Evolutionary conservation across 2,113 vertebrate genomes (phyloP), one percentile per base, ranked within the genome.

Genomic region (Labrus mixtus): DNA sequence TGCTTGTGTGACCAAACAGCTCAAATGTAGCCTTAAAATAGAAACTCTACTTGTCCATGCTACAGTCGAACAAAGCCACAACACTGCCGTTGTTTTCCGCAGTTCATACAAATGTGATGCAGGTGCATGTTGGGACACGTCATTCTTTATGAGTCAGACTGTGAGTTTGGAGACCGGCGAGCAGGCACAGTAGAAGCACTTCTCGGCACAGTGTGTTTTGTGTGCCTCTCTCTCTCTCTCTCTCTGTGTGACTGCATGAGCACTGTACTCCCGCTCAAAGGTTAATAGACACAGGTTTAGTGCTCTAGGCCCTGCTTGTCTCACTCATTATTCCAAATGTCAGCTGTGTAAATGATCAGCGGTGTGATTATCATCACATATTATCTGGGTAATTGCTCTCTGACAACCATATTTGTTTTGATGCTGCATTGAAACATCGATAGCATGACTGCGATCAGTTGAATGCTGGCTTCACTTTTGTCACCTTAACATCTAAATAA

Each of bases 331-430:
- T 86, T 82, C 82, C 77, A 88, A 88, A 87, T 92, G 83, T 89
- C 91, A 91, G 75, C 87, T 74, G 85, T 86, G 85, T 89, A 79
- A 90, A 87, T 77, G 79, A 91, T 89, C 87, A 73, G 77, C 51
- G 20, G 74, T 53, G 78, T 86, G 77, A 83, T 90, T 81, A 87
- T 92, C 87, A 75, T 65, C 76, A 73, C 85, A 82, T 37, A 88
- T 92, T 85, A 88, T 86, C 82, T 75, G 60, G 62, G 71, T 91
- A 89, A 88, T 90, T 86, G 87, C 87, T 84, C 73, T 45, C 60
- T 71, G 74, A 83, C 75, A 64, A 65, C 46, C 62, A 10, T 86
- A 67, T 90, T 91, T 89, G 80, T 88, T 91, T 81, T 68, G 66
- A 73, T 75, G 64, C 63, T 46, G 64, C 62, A 33, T 71, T 72